phyloP scores from a whole-genome alignment of 2,113 vertebrate species.

The Parus major region DNA sequence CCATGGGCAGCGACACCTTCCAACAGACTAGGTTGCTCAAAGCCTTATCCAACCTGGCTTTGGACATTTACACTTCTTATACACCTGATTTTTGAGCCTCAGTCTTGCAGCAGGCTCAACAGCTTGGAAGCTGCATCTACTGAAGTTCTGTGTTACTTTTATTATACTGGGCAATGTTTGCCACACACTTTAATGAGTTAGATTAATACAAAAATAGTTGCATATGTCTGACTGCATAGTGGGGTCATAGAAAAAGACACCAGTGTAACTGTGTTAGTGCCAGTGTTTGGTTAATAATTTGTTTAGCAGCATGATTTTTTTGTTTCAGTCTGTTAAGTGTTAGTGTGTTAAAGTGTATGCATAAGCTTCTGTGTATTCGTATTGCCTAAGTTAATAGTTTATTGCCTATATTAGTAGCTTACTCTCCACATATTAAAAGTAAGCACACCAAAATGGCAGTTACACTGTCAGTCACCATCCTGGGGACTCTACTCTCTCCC shows the following conservation, averaged over 20 bases:
- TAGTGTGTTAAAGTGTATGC: background rate
- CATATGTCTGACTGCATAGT: background rate
- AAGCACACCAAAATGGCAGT: background rate
- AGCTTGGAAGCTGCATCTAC: background rate
- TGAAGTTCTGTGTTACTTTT: background rate
- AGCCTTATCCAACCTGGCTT: background rate
- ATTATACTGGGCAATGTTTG: background rate
- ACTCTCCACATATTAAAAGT: background rate
- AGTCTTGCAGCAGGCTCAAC: background rate
- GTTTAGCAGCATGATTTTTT: background rate
- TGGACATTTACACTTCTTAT: background rate
- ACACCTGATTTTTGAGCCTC: background rate
- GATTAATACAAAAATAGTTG: background rate
- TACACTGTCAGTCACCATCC: rapidly evolving
- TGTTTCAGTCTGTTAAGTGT: background rate
- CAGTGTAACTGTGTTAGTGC: background rate
- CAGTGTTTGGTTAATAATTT: background rate
- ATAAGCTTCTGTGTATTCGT: background rate
- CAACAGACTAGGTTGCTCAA: background rate
- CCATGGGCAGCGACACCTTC: background rate
- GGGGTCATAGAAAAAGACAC: background rate
- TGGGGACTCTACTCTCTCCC: background rate
- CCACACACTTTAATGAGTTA: background rate
- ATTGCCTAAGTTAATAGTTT: background rate
- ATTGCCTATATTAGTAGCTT: background rate